phyloP scores from a whole-genome alignment of 2,888 invertebrate genomes.

The Alentia gelatinosa region DNA sequence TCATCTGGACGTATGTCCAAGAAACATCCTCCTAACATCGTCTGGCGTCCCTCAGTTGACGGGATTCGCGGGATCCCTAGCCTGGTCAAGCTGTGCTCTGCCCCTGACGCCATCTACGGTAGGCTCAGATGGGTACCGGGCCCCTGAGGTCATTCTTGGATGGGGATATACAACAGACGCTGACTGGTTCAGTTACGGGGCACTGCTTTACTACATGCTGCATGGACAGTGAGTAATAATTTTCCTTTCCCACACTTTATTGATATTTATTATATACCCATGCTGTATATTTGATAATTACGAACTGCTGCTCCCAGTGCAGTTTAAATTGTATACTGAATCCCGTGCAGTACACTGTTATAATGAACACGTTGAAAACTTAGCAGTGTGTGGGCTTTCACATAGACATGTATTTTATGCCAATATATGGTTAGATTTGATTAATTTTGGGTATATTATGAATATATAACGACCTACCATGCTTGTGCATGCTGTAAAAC shows the following conservation, averaged over 20 bases:
- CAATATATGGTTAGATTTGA: background rate
- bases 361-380: background rate
- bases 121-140: background rate
- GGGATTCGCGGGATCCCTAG: background rate
- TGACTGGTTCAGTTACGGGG: slow-evolving; percentile 22
- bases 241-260: background rate
- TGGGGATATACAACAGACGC: background rate
- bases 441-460: too few relatives aligned
- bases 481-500: too few relatives aligned
- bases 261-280: background rate
- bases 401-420: background rate
- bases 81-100: background rate
- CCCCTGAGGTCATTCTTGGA: background rate
- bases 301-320: too few relatives aligned
- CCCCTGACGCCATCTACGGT: background rate
- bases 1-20: background rate
- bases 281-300: background rate
- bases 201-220: background rate
- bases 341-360: background rate
- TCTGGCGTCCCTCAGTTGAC: background rate
- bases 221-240: background rate
- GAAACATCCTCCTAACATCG: background rate
- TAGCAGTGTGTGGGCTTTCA: background rate
- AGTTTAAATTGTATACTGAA: too few relatives aligned
- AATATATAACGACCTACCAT: too few relatives aligned